phyloP scores from a whole-genome alignment of 1,140 invertebrate species.

The Trichonephila clavipes region DNA sequence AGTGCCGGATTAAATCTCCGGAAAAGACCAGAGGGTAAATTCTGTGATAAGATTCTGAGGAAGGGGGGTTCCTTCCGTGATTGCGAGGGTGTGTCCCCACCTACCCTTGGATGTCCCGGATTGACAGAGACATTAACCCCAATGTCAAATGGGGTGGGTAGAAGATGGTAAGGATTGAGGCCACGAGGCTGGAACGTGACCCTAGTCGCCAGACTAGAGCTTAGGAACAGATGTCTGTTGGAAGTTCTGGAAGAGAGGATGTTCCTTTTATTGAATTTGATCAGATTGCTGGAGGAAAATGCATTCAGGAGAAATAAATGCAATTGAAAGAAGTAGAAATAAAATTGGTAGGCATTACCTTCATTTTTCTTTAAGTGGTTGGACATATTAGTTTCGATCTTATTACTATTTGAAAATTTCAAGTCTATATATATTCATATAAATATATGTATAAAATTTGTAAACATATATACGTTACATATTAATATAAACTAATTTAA shows the following conservation, averaged over 20 bases:
- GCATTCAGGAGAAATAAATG: background rate
- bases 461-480: too few relatives aligned
- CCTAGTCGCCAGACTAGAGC: background rate
- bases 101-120: conserved; percentile 44
- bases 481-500: too few relatives aligned
- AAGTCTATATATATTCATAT: too few relatives aligned
- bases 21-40: conserved; percentile 52
- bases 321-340: background rate
- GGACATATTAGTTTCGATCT: too few relatives aligned
- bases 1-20: conserved; percentile 55
- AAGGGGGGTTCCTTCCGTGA: background rate
- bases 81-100: conserved; percentile 4
- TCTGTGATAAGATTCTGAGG: background rate
- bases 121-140: conserved; percentile 72
- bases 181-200: conserved; percentile 6
- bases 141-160: conserved; percentile 53
- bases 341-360: background rate
- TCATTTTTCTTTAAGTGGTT: too few relatives aligned
- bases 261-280: background rate
- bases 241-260: background rate
- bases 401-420: too few relatives aligned
- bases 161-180: conserved; percentile 27
- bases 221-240: conserved; percentile 15
- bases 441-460: too few relatives aligned
- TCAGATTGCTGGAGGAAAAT: background rate